Conservation (phyloP, 1,140 invertebrate species). For the Drosophila erecta region DNA sequence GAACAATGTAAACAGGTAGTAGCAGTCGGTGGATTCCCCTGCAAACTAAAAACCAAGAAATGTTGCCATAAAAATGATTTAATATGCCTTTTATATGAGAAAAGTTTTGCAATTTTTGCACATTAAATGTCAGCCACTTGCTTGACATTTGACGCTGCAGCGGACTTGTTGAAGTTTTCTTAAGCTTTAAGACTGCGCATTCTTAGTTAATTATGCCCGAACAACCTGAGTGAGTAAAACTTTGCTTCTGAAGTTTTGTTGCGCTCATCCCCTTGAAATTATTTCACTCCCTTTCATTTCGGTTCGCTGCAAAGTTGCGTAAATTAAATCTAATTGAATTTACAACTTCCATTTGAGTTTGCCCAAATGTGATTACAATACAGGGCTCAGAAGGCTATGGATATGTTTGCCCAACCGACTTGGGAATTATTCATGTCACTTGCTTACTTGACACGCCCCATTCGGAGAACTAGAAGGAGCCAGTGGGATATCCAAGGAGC, state of each 20-base stretch:
- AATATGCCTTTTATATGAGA: constrained; percentile 66
- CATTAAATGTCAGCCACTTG: constrained; percentile 54
- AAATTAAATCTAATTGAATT: constrained; percentile 68
- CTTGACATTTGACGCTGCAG: constrained; percentile 53
- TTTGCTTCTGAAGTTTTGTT: constrained; percentile 38
- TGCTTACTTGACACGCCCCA: constrained; percentile 40
- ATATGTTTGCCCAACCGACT: constrained; percentile 47
- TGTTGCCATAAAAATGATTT: constrained; percentile 63
- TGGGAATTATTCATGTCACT: constrained; percentile 65
- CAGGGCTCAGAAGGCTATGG: constrained; percentile 39
- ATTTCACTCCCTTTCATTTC: constrained; percentile 6
- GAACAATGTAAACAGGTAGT: constrained; percentile 52
- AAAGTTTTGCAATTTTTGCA: constrained; percentile 67
- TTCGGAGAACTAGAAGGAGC: background rate
- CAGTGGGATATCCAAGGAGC: constrained; percentile 17
- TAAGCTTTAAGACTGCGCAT: constrained; percentile 48
- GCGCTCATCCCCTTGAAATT: background rate
- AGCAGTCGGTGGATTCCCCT: background rate
- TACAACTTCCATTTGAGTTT: constrained; percentile 59
- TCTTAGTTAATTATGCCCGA: constrained; percentile 49
- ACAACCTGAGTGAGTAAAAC: constrained; percentile 33
- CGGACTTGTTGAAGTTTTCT: constrained; percentile 49
- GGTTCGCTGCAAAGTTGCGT: constrained; percentile 47
- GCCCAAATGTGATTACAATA: constrained; percentile 58
- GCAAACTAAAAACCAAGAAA: constrained; percentile 51